Evolutionary conservation across 2,113 vertebrate species (phyloP).

Genomic region (Pundamilia nyererei): DNA sequence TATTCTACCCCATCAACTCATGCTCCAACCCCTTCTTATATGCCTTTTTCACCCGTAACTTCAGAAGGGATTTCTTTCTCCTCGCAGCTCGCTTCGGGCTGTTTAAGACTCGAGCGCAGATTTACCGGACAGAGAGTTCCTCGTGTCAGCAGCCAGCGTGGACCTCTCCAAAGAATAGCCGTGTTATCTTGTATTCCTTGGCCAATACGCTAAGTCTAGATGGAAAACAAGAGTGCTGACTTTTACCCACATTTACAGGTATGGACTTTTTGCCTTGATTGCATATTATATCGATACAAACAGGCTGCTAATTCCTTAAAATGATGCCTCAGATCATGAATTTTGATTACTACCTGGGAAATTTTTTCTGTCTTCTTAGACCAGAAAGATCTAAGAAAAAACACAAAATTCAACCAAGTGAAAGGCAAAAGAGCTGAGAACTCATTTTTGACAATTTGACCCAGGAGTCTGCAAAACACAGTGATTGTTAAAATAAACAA

Average conservation of each 20-base stretch:
- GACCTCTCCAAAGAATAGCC: conserved; percentile 70
- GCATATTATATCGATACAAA: neutral
- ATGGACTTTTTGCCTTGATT: neutral
- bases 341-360: neutral
- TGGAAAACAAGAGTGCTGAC: conserved; percentile 25
- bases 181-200: conserved; percentile 70
- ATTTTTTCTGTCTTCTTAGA: neutral
- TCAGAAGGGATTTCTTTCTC: conserved; percentile 89
- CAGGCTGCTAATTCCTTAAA: neutral
- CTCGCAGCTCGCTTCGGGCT: conserved; percentile 87
- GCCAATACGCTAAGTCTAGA: conserved; percentile 60
- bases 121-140: conserved; percentile 87
- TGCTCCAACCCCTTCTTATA: conserved; percentile 96
- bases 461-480: neutral
- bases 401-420: neutral
- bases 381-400: neutral
- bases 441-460: neutral
- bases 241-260: neutral
- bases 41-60: conserved; percentile 92
- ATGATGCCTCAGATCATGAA: neutral
- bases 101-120: conserved; percentile 83
- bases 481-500: neutral
- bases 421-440: neutral
- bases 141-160: conserved; percentile 79
- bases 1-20: conserved; percentile 97